Percentiles rank a stretch among this genome's conserved stretches.
Conservation (phyloP, 1,140 invertebrate genomes). For the Tetramorium simillimum region DNA sequence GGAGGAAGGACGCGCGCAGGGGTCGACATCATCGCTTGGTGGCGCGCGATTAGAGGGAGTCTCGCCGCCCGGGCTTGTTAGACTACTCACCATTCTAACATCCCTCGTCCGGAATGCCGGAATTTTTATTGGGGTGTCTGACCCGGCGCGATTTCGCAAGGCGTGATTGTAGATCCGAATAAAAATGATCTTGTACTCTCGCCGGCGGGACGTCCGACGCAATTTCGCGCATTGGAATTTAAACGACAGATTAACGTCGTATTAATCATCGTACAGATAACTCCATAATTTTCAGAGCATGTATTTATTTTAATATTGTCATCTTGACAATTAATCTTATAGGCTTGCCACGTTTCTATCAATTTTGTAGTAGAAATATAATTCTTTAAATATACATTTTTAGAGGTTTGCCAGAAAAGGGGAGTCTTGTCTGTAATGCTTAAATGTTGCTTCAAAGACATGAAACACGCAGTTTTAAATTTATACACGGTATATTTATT, state of each 20-base stretch:
- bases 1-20: neutral
- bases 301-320: neutral
- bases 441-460: neutral
- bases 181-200: neutral
- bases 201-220: neutral
- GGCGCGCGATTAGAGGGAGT: constrained; percentile 62
- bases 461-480: constrained; percentile 9
- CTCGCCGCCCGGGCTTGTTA: constrained; percentile 62
- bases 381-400: neutral
- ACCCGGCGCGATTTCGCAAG: constrained; percentile 27
- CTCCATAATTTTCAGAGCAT: neutral
- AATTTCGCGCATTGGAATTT: constrained; percentile 1
- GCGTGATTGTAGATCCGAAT: constrained; percentile 37
- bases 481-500: constrained; percentile 1
- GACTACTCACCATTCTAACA: constrained; percentile 25
- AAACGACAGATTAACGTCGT: constrained; percentile 1
- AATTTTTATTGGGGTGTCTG: constrained; percentile 45
- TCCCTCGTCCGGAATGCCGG: neutral
- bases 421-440: neutral
- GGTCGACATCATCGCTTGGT: constrained; percentile 62
- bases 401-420: neutral
- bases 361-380: neutral
- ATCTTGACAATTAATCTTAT: neutral
- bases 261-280: neutral
- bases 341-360: neutral